Conservation (phyloP, 1,140 invertebrate species). For the Calephelis nemesis region DNA sequence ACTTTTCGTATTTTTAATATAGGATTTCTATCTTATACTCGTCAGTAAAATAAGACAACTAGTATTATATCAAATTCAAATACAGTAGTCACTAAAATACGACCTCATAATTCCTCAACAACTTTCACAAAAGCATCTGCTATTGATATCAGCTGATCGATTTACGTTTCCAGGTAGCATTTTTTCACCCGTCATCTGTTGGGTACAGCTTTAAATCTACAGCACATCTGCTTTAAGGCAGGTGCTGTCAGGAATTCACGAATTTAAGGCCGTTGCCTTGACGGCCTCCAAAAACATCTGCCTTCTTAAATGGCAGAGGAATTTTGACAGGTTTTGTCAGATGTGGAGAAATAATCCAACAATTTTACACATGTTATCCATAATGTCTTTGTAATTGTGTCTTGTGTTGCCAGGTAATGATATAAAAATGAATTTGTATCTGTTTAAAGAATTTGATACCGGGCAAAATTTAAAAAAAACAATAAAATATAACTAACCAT, state of each 20-base stretch:
- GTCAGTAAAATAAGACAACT: too few species aligned
- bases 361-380: background rate
- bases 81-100: background rate
- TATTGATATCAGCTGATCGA: slow-evolving; percentile 57
- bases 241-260: slow-evolving; percentile 55
- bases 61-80: too few species aligned
- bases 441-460: too few species aligned
- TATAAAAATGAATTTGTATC: too few species aligned
- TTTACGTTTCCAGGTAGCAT: slow-evolving; percentile 48
- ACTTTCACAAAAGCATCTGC: slow-evolving; percentile 31
- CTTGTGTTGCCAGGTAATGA: too few species aligned
- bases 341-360: background rate
- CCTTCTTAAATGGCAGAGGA: slow-evolving; percentile 11
- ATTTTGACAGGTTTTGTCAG: slow-evolving; percentile 10
- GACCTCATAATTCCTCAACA: background rate
- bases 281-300: slow-evolving; percentile 29
- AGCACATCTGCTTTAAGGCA: slow-evolving; percentile 54
- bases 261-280: slow-evolving; percentile 37
- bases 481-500: too few species aligned
- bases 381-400: too few species aligned
- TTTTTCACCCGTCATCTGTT: slow-evolving; percentile 62
- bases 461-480: too few species aligned
- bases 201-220: slow-evolving; percentile 52
- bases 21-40: too few species aligned
- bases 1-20: too few species aligned